Base-by-base conservation (phyloP, 2,113 vertebrate species). In the Rhombomys opimus region DNA sequence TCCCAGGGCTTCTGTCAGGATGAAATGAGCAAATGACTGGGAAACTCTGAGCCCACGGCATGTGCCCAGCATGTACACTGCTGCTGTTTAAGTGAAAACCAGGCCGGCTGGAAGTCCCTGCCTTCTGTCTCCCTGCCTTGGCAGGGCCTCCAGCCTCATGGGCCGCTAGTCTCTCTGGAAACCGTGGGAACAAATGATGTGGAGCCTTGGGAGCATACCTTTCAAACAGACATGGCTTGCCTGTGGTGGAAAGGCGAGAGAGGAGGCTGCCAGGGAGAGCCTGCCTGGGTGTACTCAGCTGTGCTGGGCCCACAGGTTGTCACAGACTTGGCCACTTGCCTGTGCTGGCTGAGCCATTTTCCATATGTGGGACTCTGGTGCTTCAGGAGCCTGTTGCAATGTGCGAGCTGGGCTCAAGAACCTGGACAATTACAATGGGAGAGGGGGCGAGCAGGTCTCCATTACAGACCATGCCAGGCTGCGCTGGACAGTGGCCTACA, bases 171-270 rank as follows among this genome's bases (percentile, higher is more conserved):
- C 61, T 22, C 30, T 52, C 84, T 95, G 61, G 76, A 80, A 91
- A 41, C 35, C 0, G 95, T 46, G n/a, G 91, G 91, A 76, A 86
- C 9, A 88, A 87, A 7, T 15, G 70, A 30, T 65, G 78, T 65
- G 67, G 10, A 80, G 11, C 57, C 92, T 54, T 23, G 91, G 52
- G 92, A 65, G 72, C 7, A 35, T 1, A 30, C 32, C 89, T 87
- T 96, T 86, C 72, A 57, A 73, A 92, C 8, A 90, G 93, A 88
- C 72, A 94, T 18, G n/a, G n/a, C 59, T 67, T 86, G 82, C 82
- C 41, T 76, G 81, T 76, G 0, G 9, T 46, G 86, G 65, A 65
- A 59, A 92, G 76, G 89, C 30, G 22, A 73, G 72, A 14, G 85
- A 54, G 46, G 72, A 89, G 91, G 82, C 46, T 25, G 92, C 94